Evolutionary conservation across 2,113 vertebrate species (phyloP).

Genomic region (Datnioides undecimradiatus): DNA sequence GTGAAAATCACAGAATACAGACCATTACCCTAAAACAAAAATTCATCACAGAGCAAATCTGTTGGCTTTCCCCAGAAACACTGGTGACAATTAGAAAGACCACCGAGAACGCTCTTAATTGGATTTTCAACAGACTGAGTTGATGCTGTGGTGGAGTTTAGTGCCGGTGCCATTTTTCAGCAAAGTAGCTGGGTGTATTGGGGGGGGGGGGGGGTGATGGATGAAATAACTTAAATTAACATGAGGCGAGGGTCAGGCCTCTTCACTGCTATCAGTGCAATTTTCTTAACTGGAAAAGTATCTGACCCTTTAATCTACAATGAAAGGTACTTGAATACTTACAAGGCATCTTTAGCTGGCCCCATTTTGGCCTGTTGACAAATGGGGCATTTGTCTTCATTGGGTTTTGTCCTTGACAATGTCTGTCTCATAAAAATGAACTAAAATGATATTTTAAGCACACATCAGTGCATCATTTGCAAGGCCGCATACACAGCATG

Average conservation of each 20-base stretch:
- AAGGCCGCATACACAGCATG: not conserved
- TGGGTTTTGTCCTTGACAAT: conserved; percentile 8
- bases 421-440: conserved; percentile 11
- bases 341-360: not conserved
- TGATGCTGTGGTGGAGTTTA: conserved; percentile 10
- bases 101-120: conserved; percentile 42
- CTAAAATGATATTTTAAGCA: conserved; percentile 5
- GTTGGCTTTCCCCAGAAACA: conserved; percentile 39
- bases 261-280: not conserved
- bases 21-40: conserved; percentile 53
- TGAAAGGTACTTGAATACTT: conserved; percentile 18
- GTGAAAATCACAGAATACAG: conserved; percentile 39
- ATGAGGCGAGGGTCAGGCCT: not conserved
- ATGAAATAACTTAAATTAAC: conserved; percentile 30
- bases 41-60: conserved; percentile 60
- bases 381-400: conserved; percentile 8
- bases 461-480: not conserved
- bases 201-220: not conserved
- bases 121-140: conserved; percentile 57
- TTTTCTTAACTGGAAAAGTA: conserved; percentile 15
- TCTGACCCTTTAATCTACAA: conserved; percentile 19
- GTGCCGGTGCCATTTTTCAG: conserved; percentile 20
- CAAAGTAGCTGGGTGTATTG: not conserved
- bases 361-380: conserved; percentile 21
- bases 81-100: conserved; percentile 25